Percentiles rank a stretch among this genome's conserved stretches.
phyloP scores from a whole-genome alignment of 1,140 invertebrate species.

The Zophobas atratus region DNA sequence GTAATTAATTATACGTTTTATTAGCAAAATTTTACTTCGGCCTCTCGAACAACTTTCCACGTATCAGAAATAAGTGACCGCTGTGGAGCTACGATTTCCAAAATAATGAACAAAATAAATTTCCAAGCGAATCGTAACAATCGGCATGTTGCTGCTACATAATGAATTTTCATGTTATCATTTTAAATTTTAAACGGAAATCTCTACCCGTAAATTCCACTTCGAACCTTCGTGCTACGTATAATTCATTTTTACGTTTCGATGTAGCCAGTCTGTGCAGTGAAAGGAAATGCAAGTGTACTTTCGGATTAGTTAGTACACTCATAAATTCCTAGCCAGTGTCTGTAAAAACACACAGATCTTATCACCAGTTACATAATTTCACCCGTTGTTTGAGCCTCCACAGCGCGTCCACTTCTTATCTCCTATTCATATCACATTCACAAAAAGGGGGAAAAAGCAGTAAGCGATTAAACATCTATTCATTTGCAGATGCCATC shows the following conservation, averaged over 20 bases:
- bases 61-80: background rate
- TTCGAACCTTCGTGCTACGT: no score
- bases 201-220: no score
- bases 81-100: no score
- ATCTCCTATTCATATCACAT: background rate
- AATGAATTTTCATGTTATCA: no score
- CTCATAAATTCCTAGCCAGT: background rate
- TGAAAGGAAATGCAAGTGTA: no score
- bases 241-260: no score
- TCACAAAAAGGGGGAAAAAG: slow-evolving; percentile 21
- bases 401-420: background rate
- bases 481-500: slow-evolving; percentile 27
- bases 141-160: no score
- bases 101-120: no score
- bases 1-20: slow-evolving; percentile 4
- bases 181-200: no score
- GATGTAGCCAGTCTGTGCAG: no score
- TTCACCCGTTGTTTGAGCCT: slow-evolving; percentile 5
- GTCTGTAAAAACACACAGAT: slow-evolving; percentile 6
- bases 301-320: no score
- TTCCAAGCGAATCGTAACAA: no score
- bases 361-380: slow-evolving; percentile 20
- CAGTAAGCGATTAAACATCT: slow-evolving; percentile 24
- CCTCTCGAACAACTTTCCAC: background rate
- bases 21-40: background rate